Conservation (phyloP, 2,797 vertebrate species). For the Calcarius lapponicus region DNA sequence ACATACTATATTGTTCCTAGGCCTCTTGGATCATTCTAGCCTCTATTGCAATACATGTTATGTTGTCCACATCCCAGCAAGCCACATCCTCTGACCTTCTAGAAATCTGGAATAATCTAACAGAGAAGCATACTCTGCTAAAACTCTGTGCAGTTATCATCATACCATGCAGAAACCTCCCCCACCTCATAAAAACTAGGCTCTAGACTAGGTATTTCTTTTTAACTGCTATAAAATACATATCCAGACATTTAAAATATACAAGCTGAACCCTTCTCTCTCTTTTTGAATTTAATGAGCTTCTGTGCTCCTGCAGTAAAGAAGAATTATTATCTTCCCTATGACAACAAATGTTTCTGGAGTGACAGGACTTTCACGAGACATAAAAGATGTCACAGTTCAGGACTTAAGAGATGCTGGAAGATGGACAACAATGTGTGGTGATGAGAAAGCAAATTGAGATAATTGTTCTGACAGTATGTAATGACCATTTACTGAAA, state of each 20-base stretch:
- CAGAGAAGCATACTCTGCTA: not conserved
- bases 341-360: not conserved
- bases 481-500: not conserved
- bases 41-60: not conserved
- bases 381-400: not conserved
- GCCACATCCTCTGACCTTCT: not conserved
- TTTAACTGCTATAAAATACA: not conserved
- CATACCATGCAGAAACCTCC: not conserved
- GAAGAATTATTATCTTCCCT: not conserved
- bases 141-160: not conserved
- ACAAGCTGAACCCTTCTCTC: not conserved
- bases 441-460: not conserved
- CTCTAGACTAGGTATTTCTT: not conserved
- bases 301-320: not conserved
- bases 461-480: not conserved
- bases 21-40: not conserved
- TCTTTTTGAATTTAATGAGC: not conserved
- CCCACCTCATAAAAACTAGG: not conserved
- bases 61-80: not conserved
- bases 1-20: not conserved
- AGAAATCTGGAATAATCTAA: not conserved
- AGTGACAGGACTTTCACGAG: not conserved
- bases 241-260: not conserved
- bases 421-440: not conserved
- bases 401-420: not conserved